phyloP scores from a whole-genome alignment of 92 coral and sea anemone species.

The Anthopleura xanthogrammica region DNA sequence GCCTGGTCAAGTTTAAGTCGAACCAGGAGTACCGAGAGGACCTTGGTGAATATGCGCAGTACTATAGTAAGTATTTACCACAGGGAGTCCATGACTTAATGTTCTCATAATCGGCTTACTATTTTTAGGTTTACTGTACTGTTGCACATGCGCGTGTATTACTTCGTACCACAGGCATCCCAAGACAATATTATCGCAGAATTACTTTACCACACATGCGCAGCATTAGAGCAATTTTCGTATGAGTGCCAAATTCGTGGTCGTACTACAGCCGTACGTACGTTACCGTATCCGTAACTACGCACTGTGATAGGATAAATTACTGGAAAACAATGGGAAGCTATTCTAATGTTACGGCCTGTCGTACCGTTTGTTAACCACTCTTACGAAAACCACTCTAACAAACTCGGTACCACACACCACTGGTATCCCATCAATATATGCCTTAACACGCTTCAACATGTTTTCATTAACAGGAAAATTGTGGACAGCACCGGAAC shows the following conservation, averaged over 20 bases:
- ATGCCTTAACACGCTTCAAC: background rate
- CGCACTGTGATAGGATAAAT: too few species aligned
- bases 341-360: too few species aligned
- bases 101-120: too few species aligned
- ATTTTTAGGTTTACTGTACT: background rate
- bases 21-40: conserved; percentile 69
- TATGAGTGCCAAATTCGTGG: too few species aligned
- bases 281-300: too few species aligned
- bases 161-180: background rate
- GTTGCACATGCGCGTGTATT: background rate
- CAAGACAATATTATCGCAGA: too few species aligned
- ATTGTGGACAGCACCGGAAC: conserved; percentile 96
- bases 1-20: conserved; percentile 77
- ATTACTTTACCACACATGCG: too few species aligned
- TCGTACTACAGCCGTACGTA: too few species aligned
- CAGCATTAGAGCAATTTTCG: too few species aligned
- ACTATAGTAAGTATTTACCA: conserved; percentile 61
- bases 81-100: background rate
- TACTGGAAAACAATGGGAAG: too few species aligned
- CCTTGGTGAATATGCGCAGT: conserved; percentile 74
- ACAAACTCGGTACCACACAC: background rate
- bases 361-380: too few species aligned
- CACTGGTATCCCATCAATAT: background rate
- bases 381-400: too few species aligned
- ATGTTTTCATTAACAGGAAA: conserved; percentile 44